Evolutionary conservation across 2,113 vertebrate genomes (phyloP).

Genomic region (Cebus imitator): DNA sequence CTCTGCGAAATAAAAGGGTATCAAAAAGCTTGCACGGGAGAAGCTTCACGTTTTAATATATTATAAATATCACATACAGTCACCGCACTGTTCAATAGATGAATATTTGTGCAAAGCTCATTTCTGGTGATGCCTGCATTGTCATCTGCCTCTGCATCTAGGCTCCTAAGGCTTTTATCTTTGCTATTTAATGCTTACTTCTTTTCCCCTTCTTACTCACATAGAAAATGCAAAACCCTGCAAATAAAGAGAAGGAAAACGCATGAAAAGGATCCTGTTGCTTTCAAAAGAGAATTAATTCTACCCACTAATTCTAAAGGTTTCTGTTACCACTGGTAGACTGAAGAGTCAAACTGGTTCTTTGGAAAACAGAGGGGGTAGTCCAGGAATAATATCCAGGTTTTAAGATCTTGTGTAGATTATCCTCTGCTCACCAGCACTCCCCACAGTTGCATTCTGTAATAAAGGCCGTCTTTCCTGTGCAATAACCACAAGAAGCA

Average conservation of each 20-base stretch:
- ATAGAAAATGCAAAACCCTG: conserved; percentile 69
- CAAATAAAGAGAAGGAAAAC: conserved; percentile 72
- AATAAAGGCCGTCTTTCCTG: conserved; percentile 26
- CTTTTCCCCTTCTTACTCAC: conserved; percentile 19
- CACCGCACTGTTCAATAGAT: conserved; percentile 37
- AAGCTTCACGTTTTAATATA: conserved; percentile 62
- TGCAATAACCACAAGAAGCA: conserved; percentile 46
- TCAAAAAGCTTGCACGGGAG: conserved; percentile 60
- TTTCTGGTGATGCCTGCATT: conserved; percentile 61
- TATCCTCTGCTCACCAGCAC: not conserved
- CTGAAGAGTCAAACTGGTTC: conserved; percentile 57
- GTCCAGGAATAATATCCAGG: conserved; percentile 17
- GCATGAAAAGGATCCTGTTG: conserved; percentile 65
- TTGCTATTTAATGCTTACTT: not conserved
- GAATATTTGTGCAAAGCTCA: conserved; percentile 49
- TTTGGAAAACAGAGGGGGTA: conserved; percentile 58
- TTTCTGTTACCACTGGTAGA: conserved; percentile 61
- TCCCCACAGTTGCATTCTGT: not conserved
- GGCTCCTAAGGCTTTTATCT: conserved; percentile 54
- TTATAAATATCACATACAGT: conserved; percentile 18
- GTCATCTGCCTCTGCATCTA: conserved; percentile 65
- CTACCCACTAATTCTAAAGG: conserved; percentile 66
- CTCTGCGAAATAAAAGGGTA: conserved; percentile 65
- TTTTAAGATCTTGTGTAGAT: not conserved
- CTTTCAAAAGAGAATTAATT: conserved; percentile 75